Evolutionary conservation across 2,797 vertebrate genomes (phyloP), one percentile per base, ranked within the genome.

Genomic region (Hipposideros larvatus): DNA sequence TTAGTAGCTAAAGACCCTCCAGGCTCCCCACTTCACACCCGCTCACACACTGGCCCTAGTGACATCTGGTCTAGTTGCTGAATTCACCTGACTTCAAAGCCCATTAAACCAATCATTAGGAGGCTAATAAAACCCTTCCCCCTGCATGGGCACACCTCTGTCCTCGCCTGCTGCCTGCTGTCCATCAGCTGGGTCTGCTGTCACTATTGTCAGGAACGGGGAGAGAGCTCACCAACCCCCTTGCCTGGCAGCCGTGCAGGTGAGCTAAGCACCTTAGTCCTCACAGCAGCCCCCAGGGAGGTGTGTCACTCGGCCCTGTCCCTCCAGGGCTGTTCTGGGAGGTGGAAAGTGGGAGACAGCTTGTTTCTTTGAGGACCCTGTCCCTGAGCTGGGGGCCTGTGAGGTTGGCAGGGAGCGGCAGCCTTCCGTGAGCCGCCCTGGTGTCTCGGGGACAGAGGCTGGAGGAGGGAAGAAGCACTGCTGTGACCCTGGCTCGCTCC

Each of bases 61-160:
- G 41, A 41, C 74, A n/a, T 93, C 89, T 57, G 57, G 43, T 91
- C 78, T 46, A n/a, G 13, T 28, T 7, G 6, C 65, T 75, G 46
- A 77, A 48, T 80, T 63, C 46, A 10, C 80, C 59, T 37, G 77
- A 83, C 78, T 74, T 92, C 80, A 74, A 89, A 95, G 80, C 57
- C 90, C 53, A 26, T 61, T 53, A 82, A 65, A 34, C 41, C 0
- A 4, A 78, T 70, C 46, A 37, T 55, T 59, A 59, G 28, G 13
- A 93, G 66, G 57, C 66, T 51, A 86, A 89, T 63, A 70, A 87
- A 77, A 57, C 57, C 88, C 41, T 82, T 51, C 59, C 26, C 74
- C 53, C 68, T 22, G 34, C 61, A 48, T 2, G 43, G 31, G 53
- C 78, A 53, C 59, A 59, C n/a, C 0, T 59, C 86, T 4, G 0